phyloP scores from a whole-genome alignment of 2,113 vertebrate genomes.

The Ophiodon elongatus region DNA sequence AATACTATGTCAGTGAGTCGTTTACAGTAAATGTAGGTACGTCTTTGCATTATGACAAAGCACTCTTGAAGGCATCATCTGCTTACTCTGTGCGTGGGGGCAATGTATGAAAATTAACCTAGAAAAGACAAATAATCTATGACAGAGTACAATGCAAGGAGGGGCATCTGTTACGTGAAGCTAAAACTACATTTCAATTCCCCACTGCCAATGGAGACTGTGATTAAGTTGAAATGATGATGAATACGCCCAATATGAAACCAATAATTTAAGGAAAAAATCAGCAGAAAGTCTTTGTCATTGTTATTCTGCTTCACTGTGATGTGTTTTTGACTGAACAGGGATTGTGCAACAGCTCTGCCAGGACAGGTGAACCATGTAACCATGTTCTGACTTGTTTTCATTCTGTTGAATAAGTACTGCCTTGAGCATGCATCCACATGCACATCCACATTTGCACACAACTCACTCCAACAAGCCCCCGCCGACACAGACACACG shows the following conservation, averaged over 20 bases:
- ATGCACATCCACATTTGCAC: slow-evolving; percentile 14
- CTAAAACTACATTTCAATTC: neutral
- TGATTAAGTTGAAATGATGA: slow-evolving; percentile 3
- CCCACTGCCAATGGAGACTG: neutral
- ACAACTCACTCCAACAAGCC: slow-evolving; percentile 8
- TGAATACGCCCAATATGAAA: slow-evolving; percentile 10
- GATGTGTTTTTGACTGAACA: slow-evolving; percentile 34
- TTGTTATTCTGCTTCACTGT: slow-evolving; percentile 16
- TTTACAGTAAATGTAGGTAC: neutral
- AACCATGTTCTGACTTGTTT: slow-evolving; percentile 73
- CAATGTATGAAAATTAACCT: slow-evolving; percentile 19
- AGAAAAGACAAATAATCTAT: neutral
- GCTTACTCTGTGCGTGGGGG: neutral
- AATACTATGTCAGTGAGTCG: slow-evolving; percentile 2
- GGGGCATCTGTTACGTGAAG: slow-evolving; percentile 4
- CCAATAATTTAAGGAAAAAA: neutral
- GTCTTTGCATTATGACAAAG: slow-evolving; percentile 13
- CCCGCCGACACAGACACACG: slow-evolving; percentile 30
- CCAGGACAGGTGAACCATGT: slow-evolving; percentile 71
- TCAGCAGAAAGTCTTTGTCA: neutral
- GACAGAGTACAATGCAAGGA: neutral
- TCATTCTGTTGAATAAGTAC: slow-evolving; percentile 59
- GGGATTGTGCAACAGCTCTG: slow-evolving; percentile 69
- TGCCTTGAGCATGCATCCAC: slow-evolving; percentile 57
- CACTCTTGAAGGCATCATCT: slow-evolving; percentile 13